Evolutionary conservation across 2,888 invertebrate genomes (phyloP).

Genomic region (Anthrax anthrax): DNA sequence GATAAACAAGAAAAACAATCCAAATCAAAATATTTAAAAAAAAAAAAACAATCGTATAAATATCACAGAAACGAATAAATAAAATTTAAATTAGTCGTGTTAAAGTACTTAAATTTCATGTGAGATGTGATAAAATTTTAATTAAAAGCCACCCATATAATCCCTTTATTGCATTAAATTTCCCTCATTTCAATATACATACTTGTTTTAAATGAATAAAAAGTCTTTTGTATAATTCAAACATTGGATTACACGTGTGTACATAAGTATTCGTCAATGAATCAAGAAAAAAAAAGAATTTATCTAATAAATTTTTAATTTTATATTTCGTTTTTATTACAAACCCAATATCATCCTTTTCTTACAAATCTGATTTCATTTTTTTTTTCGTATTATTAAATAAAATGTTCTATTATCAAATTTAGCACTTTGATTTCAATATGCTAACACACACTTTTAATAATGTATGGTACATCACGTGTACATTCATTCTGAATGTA

Average conservation of each 20-base stretch:
- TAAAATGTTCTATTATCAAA: too few relatives aligned
- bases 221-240: not conserved
- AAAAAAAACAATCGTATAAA: too few relatives aligned
- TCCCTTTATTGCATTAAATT: not conserved
- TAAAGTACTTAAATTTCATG: conserved; percentile 10
- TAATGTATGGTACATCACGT: too few relatives aligned
- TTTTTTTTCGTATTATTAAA: too few relatives aligned
- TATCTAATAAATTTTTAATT: not conserved
- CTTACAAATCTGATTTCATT: not conserved
- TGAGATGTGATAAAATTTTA: conserved; percentile 13
- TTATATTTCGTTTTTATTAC: not conserved
- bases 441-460: not conserved
- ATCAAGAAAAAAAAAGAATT: too few relatives aligned
- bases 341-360: not conserved
- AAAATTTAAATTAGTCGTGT: conserved; percentile 17
- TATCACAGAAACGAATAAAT: conserved; percentile 16
- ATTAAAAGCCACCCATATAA: conserved; percentile 9
- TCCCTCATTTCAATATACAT: not conserved
- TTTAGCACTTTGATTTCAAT: not conserved
- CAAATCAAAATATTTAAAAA: too few relatives aligned
- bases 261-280: not conserved
- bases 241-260: not conserved
- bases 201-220: not conserved
- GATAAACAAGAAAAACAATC: too few relatives aligned
- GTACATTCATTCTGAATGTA: too few relatives aligned